These are phyloP conservation scores for Noctua janthe DNA, from an alignment of 2,888 invertebrate species.

Conservation along the genomic window DNA sequence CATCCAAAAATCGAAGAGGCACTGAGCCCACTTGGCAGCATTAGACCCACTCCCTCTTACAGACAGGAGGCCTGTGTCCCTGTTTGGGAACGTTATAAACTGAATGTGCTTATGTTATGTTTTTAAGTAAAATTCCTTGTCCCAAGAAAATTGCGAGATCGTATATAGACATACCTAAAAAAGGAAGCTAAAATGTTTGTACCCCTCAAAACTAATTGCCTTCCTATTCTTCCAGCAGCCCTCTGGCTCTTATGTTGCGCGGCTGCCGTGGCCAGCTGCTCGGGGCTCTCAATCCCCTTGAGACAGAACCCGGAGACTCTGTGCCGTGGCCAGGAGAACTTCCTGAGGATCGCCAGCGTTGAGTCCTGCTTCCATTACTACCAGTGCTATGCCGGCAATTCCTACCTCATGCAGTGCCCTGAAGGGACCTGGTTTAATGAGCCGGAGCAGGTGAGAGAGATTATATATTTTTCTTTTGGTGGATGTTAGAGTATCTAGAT, in stretches of 20 bases:
- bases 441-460: slow-evolving; percentile 78
- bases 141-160: background rate
- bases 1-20: background rate
- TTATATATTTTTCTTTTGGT: background rate
- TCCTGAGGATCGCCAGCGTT: slow-evolving; percentile 83
- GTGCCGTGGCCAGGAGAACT: slow-evolving; percentile 87
- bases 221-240: slow-evolving; percentile 68
- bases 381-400: slow-evolving; percentile 85
- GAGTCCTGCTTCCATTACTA: slow-evolving; percentile 84
- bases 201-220: background rate
- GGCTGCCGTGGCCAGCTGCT: slow-evolving; percentile 79
- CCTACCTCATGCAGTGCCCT: slow-evolving; percentile 87
- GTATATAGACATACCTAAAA: background rate
- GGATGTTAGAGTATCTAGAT: background rate
- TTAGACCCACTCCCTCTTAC: background rate
- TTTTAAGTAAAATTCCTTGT: background rate
- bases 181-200: background rate
- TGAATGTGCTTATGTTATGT: background rate
- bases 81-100: background rate
- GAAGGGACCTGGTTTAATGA: slow-evolving; percentile 86
- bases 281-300: slow-evolving; percentile 84
- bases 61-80: no score
- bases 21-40: background rate
- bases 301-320: slow-evolving; percentile 88
- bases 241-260: slow-evolving; percentile 76